Conservation (phyloP, 1,140 invertebrate species). For the Proctacanthus coquilletti region DNA sequence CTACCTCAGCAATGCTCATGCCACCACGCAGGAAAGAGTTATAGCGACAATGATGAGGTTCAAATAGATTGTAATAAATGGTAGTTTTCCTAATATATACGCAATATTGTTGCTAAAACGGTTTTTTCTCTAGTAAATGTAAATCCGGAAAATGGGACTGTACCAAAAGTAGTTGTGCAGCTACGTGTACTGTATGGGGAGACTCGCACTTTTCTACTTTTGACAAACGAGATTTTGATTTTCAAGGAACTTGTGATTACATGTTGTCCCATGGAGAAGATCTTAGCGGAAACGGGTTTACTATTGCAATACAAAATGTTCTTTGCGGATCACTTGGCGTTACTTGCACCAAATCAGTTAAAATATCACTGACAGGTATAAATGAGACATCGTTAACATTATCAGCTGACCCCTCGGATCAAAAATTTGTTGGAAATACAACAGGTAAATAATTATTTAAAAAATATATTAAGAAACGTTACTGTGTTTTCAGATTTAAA, state of each 20-base stretch:
- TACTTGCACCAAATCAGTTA: slow-evolving; percentile 72
- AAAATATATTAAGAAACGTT: too few species aligned
- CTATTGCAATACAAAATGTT: slow-evolving; percentile 46
- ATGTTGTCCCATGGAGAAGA: slow-evolving; percentile 56
- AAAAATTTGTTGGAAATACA: neutral
- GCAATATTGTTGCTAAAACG: neutral
- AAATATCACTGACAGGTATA: slow-evolving; percentile 29
- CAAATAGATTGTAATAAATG: slow-evolving; percentile 72
- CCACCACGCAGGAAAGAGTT: slow-evolving; percentile 72
- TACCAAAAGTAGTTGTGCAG: slow-evolving; percentile 43
- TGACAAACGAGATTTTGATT: slow-evolving; percentile 68
- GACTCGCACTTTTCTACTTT: slow-evolving; percentile 79
- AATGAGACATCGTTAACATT: slow-evolving; percentile 45
- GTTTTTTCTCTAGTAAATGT: slow-evolving; percentile 39
- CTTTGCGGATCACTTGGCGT: slow-evolving; percentile 68
- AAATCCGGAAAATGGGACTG: slow-evolving; percentile 52
- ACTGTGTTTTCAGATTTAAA: too few species aligned
- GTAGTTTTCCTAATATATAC: slow-evolving; percentile 30
- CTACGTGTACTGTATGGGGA: slow-evolving; percentile 65
- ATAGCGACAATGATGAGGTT: slow-evolving; percentile 56
- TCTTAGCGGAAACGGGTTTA: slow-evolving; percentile 44
- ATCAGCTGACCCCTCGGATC: slow-evolving; percentile 31
- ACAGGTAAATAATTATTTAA: neutral
- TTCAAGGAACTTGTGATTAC: slow-evolving; percentile 78
- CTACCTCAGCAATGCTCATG: slow-evolving; percentile 60